These are phyloP conservation scores for Troglohyphantes excavatus DNA, from an alignment of 2,888 invertebrate genomes.

Conservation along the genomic window DNA sequence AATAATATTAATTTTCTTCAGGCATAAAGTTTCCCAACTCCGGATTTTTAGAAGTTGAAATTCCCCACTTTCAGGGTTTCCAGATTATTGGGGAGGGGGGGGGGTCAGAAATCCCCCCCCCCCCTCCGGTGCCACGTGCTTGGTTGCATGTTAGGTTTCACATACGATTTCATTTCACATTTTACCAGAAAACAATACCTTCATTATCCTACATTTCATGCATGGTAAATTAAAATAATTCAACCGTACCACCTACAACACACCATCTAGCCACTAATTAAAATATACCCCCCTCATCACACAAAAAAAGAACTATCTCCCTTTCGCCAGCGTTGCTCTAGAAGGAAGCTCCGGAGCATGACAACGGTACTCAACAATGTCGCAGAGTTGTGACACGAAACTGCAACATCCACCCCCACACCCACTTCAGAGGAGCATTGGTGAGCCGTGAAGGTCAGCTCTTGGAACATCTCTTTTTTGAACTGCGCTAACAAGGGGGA, in stretches of 20 bases:
- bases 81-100: too few species aligned
- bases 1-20: too few species aligned
- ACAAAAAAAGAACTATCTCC: background rate
- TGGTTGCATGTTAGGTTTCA: too few species aligned
- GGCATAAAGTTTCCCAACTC: too few species aligned
- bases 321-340: background rate
- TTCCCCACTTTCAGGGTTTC: too few species aligned
- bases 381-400: background rate
- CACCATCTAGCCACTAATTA: background rate
- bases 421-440: background rate
- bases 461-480: constrained; percentile 25
- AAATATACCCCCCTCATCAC: background rate
- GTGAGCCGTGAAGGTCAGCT: constrained; percentile 57
- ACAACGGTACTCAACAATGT: background rate
- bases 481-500: constrained; percentile 49
- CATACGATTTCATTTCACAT: too few species aligned
- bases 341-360: background rate
- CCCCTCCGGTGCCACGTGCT: too few species aligned
- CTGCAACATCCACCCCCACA: constrained; percentile 18
- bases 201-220: too few species aligned
- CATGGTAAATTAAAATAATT: too few species aligned
- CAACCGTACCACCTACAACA: background rate
- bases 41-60: too few species aligned
- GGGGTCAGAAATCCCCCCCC: too few species aligned
- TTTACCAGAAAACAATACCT: too few species aligned